phyloP scores from a whole-genome alignment of 2,797 vertebrate genomes.

The Rhinella marina region DNA sequence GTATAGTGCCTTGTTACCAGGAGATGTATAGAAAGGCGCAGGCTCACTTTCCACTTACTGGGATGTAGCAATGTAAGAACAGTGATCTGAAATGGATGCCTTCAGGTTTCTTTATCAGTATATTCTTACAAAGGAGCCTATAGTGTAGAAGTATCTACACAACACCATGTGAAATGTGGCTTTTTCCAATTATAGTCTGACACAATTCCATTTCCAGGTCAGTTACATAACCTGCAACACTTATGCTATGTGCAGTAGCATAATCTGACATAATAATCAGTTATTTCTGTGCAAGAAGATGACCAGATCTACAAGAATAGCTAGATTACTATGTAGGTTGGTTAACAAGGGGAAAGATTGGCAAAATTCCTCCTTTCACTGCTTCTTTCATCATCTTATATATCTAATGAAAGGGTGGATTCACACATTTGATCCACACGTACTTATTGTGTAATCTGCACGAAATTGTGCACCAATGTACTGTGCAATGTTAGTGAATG shows the following conservation, averaged over 20 bases:
- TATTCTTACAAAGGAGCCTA: neutral
- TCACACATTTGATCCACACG: too few species aligned
- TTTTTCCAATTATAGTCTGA: neutral
- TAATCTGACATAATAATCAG: neutral
- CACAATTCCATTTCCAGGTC: neutral
- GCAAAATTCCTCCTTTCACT: neutral
- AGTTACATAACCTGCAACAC: neutral
- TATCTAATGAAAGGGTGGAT: neutral
- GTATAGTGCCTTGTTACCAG: conserved; percentile 17
- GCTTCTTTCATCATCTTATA: neutral
- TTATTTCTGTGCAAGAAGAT: neutral
- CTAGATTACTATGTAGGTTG: neutral
- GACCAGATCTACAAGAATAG: neutral
- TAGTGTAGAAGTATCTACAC: neutral
- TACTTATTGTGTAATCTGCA: too few species aligned
- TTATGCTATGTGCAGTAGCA: neutral
- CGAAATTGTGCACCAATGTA: too few species aligned
- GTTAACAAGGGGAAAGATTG: neutral
- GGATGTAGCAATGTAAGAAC: neutral
- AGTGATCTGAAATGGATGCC: neutral
- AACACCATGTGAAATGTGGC: neutral
- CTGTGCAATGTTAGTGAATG: too few species aligned
- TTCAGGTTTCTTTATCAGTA: neutral
- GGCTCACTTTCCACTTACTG: neutral
- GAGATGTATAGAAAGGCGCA: neutral